Percentiles rank a stretch among this genome's conserved stretches.
These are phyloP conservation scores for Amblyjoppa proteus DNA, from an alignment of 2,888 invertebrate species.

Conservation along the genomic window DNA sequence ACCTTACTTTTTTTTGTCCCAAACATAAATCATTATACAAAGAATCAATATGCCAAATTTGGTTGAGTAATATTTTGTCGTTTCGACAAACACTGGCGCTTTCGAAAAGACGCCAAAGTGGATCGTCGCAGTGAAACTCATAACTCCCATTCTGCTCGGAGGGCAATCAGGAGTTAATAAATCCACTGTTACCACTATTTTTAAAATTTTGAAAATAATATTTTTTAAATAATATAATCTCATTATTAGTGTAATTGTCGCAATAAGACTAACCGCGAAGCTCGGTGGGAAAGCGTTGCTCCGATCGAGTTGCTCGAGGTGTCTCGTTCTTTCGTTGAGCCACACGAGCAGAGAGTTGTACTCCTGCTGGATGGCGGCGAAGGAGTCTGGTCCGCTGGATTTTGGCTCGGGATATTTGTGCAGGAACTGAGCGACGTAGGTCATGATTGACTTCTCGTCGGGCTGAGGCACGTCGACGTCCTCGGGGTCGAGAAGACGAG, in stretches of 20 bases:
- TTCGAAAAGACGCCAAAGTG: no score
- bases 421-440: constrained; percentile 98
- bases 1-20: no score
- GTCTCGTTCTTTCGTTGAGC: constrained; percentile 92
- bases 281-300: constrained; percentile 91
- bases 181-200: no score
- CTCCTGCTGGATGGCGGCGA: constrained; percentile 92
- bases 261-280: constrained; percentile 86
- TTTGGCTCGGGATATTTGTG: constrained; percentile 97
- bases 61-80: no score
- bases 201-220: no score
- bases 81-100: no score
- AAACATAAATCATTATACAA: no score
- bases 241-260: background rate
- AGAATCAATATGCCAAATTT: no score
- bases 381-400: constrained; percentile 90
- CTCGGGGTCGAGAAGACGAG: constrained; percentile 96
- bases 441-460: constrained; percentile 99
- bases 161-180: no score
- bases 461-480: constrained; percentile 98
- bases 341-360: constrained; percentile 93
- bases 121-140: no score
- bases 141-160: no score
- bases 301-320: constrained; percentile 92
- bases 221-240: background rate